Evolutionary conservation across 2,797 vertebrate genomes (phyloP).

Genomic region (Malacoraja senta): DNA sequence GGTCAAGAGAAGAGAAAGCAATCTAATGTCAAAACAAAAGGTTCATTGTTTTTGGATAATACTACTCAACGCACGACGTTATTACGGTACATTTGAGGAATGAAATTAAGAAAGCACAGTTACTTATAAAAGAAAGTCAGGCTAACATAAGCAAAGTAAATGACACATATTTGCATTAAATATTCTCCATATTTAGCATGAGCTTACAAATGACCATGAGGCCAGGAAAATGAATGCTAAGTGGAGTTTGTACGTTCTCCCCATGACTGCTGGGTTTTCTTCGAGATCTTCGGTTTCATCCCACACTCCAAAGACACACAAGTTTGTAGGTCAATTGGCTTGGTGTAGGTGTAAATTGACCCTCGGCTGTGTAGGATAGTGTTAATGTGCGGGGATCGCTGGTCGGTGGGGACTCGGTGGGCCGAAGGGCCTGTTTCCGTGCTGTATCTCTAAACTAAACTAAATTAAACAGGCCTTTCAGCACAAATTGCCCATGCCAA

Average conservation of each 20-base stretch:
- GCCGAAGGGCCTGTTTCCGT: too few relatives aligned
- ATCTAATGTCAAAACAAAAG: conserved; percentile 59
- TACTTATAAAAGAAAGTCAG: background rate
- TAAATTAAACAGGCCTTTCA: background rate
- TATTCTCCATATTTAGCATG: background rate
- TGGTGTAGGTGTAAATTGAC: too few relatives aligned
- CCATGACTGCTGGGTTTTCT: too few relatives aligned
- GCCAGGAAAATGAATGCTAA: background rate
- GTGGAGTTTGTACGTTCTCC: too few relatives aligned
- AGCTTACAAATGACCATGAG: background rate
- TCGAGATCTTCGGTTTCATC: too few relatives aligned
- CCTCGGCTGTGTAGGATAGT: too few relatives aligned
- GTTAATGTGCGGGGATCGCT: too few relatives aligned
- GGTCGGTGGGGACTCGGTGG: too few relatives aligned
- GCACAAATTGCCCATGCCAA: too few relatives aligned
- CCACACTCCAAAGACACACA: too few relatives aligned
- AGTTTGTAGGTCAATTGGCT: too few relatives aligned
- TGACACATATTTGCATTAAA: background rate
- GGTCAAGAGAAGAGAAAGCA: conserved; percentile 75
- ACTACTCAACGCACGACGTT: background rate
- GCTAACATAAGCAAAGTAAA: background rate
- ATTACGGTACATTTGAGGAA: background rate
- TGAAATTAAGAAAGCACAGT: background rate
- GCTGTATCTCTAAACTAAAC: background rate
- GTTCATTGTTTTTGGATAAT: background rate